A percentile compares a stretch with the other conserved stretches of the same genome.
These are phyloP conservation scores for Clavelina lepadiformis DNA, from an alignment of 23 tunicate genomes.

Conservation along the genomic window DNA sequence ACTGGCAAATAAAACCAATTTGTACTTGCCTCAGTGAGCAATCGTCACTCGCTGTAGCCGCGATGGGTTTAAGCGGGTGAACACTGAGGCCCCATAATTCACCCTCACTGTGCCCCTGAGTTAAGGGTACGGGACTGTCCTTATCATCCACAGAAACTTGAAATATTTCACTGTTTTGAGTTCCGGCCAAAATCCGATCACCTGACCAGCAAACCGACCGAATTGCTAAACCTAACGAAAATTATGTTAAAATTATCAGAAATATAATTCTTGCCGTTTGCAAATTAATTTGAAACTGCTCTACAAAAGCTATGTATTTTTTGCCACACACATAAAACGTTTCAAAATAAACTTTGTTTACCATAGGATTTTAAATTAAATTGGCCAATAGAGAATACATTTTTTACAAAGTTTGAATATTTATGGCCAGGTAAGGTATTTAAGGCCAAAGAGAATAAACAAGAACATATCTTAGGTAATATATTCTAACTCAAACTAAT, in stretches of 20 bases:
- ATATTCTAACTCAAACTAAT: too few relatives aligned
- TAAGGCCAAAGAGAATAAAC: too few relatives aligned
- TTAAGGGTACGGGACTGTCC: conserved; percentile 54
- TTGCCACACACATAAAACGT: neutral
- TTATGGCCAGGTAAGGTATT: too few relatives aligned
- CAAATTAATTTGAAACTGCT: conserved; percentile 1
- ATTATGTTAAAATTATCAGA: neutral
- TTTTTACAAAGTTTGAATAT: too few relatives aligned
- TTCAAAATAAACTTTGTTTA: neutral
- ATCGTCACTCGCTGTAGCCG: conserved; percentile 95
- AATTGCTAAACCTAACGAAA: conserved; percentile 48
- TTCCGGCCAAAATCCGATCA: conserved; percentile 70
- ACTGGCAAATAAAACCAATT: too few relatives aligned
- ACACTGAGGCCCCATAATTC: conserved; percentile 96
- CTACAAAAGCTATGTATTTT: neutral
- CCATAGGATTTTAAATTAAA: neutral
- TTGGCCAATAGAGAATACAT: too few relatives aligned
- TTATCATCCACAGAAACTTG: conserved; percentile 70
- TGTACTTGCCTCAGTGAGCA: conserved; percentile 42
- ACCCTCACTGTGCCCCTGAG: conserved; percentile 95
- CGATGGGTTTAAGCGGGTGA: conserved; percentile 62
- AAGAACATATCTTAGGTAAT: too few relatives aligned
- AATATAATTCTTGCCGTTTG: neutral
- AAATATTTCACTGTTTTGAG: conserved; percentile 83
- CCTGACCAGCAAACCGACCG: conserved; percentile 78